These are phyloP conservation scores for Drosophila nasuta DNA, from an alignment of 1,140 invertebrate genomes.

Conservation along the genomic window DNA sequence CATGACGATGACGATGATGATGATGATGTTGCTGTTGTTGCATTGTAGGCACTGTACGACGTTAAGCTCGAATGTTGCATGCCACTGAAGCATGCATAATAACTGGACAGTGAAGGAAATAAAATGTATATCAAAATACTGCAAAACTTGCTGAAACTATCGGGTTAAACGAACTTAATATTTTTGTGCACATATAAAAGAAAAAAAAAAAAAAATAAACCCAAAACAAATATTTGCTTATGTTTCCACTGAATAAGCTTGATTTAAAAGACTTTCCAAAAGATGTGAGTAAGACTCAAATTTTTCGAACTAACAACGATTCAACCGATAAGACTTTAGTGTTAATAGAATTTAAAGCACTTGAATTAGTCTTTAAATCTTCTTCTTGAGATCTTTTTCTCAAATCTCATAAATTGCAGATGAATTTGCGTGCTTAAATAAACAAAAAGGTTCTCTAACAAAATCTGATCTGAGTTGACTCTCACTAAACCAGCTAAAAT, in stretches of 20 bases:
- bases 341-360: no score
- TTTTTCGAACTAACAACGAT: background rate
- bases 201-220: background rate
- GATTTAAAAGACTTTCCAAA: background rate
- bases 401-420: no score
- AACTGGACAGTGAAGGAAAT: constrained; percentile 50
- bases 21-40: constrained; percentile 13
- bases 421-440: no score
- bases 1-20: constrained; percentile 39
- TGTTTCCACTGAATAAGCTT: background rate
- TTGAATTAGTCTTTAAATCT: no score
- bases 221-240: background rate
- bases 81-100: constrained; percentile 75
- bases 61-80: constrained; percentile 71
- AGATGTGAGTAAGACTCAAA: background rate
- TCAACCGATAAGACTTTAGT: background rate
- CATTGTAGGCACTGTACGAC: constrained; percentile 15
- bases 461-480: no score
- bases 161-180: constrained; percentile 7
- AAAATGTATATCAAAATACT: constrained; percentile 22
- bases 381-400: no score
- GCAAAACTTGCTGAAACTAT: constrained; percentile 15
- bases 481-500: no score
- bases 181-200: constrained; percentile 15
- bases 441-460: no score